These are phyloP conservation scores for Drosophila orosa DNA, from an alignment of 1,140 invertebrate genomes.

Conservation along the genomic window DNA sequence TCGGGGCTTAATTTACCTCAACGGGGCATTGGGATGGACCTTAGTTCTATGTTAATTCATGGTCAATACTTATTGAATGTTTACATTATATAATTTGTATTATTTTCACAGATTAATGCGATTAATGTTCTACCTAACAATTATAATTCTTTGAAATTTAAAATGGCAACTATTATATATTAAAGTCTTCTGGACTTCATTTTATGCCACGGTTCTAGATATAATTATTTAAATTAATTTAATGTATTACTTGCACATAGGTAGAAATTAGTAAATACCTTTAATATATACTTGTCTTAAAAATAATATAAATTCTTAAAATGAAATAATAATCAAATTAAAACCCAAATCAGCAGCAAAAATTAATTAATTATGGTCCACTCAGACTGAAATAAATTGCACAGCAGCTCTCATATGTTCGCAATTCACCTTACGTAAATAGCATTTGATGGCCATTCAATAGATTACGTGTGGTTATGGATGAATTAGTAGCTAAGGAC, in stretches of 20 bases:
- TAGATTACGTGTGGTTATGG: slow-evolving; percentile 25
- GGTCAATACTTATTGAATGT: not conserved
- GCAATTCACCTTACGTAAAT: slow-evolving; percentile 12
- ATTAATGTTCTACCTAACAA: not conserved
- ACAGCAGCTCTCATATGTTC: not conserved
- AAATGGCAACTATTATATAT: too few species aligned
- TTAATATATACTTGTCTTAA: too few species aligned
- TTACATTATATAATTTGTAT: not conserved
- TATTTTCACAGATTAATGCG: too few species aligned
- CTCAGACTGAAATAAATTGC: not conserved
- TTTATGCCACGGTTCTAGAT: too few species aligned
- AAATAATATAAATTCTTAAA: not conserved
- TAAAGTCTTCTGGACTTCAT: too few species aligned
- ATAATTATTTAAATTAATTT: too few species aligned
- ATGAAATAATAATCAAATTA: not conserved
- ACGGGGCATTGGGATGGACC: slow-evolving; percentile 3
- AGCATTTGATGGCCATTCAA: slow-evolving; percentile 28
- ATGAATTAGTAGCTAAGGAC: slow-evolving; percentile 12
- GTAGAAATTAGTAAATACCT: too few species aligned
- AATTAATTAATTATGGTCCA: not conserved
- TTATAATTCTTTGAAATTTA: not conserved
- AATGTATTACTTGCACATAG: too few species aligned
- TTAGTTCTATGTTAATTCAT: too few species aligned
- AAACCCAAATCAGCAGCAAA: not conserved
- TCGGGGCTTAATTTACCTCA: not conserved